Evolutionary conservation across 2,113 vertebrate species (phyloP).

Genomic region (Myocastor coypus): DNA sequence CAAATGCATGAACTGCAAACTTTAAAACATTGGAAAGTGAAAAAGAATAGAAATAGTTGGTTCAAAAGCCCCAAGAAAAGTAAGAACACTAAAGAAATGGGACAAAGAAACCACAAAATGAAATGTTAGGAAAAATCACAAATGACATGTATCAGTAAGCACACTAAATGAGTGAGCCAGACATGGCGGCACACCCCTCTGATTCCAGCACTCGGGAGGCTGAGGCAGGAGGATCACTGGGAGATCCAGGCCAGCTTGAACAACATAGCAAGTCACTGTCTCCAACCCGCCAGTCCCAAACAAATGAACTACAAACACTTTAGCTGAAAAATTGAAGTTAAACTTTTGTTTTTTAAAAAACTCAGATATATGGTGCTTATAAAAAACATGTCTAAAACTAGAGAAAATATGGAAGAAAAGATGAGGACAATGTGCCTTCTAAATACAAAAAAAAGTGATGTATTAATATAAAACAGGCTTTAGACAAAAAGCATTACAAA

Average conservation of each 20-base stretch:
- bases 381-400: not conserved
- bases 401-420: not conserved
- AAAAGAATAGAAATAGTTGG: not conserved
- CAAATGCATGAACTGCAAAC: not conserved
- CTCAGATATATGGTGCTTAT: not conserved
- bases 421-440: not conserved
- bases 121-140: not conserved
- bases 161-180: not conserved
- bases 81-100: not conserved
- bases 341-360: not conserved
- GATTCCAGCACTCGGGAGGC: not conserved
- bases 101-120: not conserved
- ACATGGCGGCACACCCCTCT: not conserved
- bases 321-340: not conserved
- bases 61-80: not conserved
- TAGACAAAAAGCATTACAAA: not conserved
- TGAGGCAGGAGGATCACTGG: not conserved
- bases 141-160: not conserved
- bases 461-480: not conserved
- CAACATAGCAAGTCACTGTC: not conserved
- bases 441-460: not conserved
- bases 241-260: not conserved
- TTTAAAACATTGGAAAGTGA: not conserved
- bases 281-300: not conserved
- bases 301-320: not conserved